These are phyloP conservation scores for Sycobia sp. DNA, from an alignment of 1,140 invertebrate genomes.

Conservation along the genomic window DNA sequence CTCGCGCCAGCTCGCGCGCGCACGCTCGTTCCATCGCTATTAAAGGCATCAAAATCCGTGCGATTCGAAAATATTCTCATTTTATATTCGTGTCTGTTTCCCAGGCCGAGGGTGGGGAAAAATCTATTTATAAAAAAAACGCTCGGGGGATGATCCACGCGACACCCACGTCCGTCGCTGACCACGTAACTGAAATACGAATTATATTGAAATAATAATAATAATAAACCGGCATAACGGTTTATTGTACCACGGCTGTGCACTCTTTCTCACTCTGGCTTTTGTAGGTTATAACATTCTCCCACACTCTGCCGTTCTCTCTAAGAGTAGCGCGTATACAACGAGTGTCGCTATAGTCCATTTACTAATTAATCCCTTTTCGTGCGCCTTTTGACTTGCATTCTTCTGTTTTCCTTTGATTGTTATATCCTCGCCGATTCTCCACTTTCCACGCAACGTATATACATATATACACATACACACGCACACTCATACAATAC, in stretches of 20 bases:
- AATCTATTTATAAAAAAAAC: slow-evolving; percentile 53
- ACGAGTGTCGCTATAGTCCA: too few species aligned
- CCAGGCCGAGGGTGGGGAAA: slow-evolving; percentile 48
- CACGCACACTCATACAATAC: not conserved
- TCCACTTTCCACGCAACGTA: too few species aligned
- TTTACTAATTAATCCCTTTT: too few species aligned
- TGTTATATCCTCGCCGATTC: too few species aligned
- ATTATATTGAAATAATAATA: slow-evolving; percentile 39
- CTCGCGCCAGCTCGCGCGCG: slow-evolving; percentile 11
- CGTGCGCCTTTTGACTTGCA: too few species aligned
- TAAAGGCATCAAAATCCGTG: slow-evolving; percentile 48
- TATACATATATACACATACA: not conserved
- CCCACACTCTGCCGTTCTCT: not conserved
- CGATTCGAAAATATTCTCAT: slow-evolving; percentile 57
- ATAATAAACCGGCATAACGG: slow-evolving; percentile 32
- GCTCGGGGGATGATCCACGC: slow-evolving; percentile 52
- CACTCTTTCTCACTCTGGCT: slow-evolving; percentile 15
- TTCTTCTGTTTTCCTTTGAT: too few species aligned
- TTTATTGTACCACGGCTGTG: slow-evolving; percentile 28
- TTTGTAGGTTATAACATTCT: slow-evolving; percentile 36
- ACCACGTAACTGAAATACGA: slow-evolving; percentile 46
- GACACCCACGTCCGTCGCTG: slow-evolving; percentile 52
- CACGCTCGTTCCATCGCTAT: slow-evolving; percentile 37
- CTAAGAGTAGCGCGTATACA: too few species aligned
- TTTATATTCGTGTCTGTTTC: slow-evolving; percentile 47